These are phyloP conservation scores for Prenolepis imparis DNA, from an alignment of 2,888 invertebrate species.

Conservation along the genomic window DNA sequence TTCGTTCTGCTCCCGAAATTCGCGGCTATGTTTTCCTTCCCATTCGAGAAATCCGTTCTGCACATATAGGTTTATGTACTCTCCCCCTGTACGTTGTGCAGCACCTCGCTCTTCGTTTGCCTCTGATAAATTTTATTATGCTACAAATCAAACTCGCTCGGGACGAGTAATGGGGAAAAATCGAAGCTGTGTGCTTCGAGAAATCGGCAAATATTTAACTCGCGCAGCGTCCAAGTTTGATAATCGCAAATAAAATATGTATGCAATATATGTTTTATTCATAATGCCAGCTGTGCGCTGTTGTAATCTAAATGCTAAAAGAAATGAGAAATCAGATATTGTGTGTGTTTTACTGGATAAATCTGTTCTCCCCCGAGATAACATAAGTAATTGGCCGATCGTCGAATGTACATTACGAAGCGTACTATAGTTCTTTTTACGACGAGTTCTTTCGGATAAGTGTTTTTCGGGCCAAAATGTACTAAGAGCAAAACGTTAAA, in stretches of 20 bases:
- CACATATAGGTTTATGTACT: slow-evolving; percentile 4
- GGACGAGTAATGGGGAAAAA: slow-evolving; percentile 31
- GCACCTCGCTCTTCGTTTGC: no score
- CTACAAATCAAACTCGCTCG: slow-evolving; percentile 20
- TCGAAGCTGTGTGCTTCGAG: slow-evolving; percentile 3
- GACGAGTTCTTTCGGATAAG: background rate
- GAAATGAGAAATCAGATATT: background rate
- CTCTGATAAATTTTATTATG: slow-evolving; percentile 38
- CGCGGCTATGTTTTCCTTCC: background rate
- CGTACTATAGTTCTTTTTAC: background rate
- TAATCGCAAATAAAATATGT: slow-evolving; percentile 5
- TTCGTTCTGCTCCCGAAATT: background rate
- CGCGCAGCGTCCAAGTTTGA: slow-evolving; percentile 1
- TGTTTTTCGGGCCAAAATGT: background rate
- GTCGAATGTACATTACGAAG: background rate
- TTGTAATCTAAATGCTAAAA: background rate
- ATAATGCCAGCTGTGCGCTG: background rate
- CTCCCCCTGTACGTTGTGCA: background rate
- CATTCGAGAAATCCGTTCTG: slow-evolving; percentile 15
- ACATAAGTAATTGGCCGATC: background rate
- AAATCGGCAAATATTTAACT: slow-evolving; percentile 30
- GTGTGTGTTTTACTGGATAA: no score
- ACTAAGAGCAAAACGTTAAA: background rate
- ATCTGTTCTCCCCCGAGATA: background rate
- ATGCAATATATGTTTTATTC: background rate